These are phyloP conservation scores for Lepus townsendii DNA, from an alignment of 2,797 vertebrate species.

Conservation along the genomic window DNA sequence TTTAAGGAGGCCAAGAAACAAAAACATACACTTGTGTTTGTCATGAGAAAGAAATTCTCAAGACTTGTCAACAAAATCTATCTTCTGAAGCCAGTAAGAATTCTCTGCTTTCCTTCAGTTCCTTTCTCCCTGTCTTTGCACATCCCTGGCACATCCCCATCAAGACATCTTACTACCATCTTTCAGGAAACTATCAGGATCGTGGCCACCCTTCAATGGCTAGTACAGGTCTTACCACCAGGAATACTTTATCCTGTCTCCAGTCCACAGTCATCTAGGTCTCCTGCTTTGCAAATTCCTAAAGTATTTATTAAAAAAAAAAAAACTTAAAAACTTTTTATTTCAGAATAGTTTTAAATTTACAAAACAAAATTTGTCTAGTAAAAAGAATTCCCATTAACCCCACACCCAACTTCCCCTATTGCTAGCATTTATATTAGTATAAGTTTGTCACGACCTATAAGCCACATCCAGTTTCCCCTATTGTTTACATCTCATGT, in stretches of 20 bases:
- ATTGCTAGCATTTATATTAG: too few species aligned
- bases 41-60: neutral
- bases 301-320: neutral
- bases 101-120: neutral
- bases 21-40: neutral
- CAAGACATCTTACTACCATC: neutral
- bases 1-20: conserved; percentile 1
- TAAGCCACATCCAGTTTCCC: too few species aligned
- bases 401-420: too few species aligned
- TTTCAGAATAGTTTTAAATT: too few species aligned
- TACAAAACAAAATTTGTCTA: too few species aligned
- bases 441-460: too few species aligned
- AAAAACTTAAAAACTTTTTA: too few species aligned
- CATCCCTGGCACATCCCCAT: neutral
- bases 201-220: neutral
- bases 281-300: neutral
- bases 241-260: neutral
- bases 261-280: neutral
- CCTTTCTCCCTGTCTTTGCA: neutral
- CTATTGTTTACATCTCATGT: too few species aligned
- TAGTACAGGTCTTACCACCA: neutral
- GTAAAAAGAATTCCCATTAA: too few species aligned
- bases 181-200: neutral
- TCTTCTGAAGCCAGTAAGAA: neutral
- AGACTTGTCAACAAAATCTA: neutral